These are phyloP conservation scores for Pseudomugil tenellus DNA, from an alignment of 2,797 vertebrate genomes.

Conservation along the genomic window DNA sequence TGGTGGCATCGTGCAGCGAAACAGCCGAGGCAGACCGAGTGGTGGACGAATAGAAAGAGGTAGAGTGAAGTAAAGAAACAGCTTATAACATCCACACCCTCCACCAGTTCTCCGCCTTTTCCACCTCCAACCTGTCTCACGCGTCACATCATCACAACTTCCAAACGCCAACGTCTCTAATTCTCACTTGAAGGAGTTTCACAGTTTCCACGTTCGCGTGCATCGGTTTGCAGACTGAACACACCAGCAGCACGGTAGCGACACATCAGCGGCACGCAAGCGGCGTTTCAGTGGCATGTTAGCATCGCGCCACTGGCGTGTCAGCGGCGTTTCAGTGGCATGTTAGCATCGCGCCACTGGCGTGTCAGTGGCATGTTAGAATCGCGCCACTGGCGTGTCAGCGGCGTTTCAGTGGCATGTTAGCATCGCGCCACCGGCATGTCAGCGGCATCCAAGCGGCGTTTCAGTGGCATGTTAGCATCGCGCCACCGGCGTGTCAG, in stretches of 20 bases:
- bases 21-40: conserved; percentile 46
- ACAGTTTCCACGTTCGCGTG: neutral
- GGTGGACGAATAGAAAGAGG: conserved; percentile 51
- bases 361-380: no score
- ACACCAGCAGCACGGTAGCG: neutral
- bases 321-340: no score
- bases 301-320: no score
- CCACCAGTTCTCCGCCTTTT: conserved; percentile 31
- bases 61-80: conserved; percentile 59
- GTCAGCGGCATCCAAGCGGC: no score
- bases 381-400: no score
- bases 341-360: no score
- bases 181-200: neutral
- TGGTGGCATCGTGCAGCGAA: conserved; percentile 53
- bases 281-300: no score
- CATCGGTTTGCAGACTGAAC: neutral
- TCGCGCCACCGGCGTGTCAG: no score
- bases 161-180: neutral
- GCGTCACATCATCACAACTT: conserved; percentile 1
- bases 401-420: no score
- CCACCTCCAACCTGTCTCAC: neutral
- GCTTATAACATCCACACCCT: conserved; percentile 22
- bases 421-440: no score
- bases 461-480: no score
- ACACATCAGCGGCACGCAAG: no score